These are phyloP conservation scores for Eucidaris tribuloides DNA, from an alignment of 35 echinoderm and acorn worm genomes.

Conservation along the genomic window DNA sequence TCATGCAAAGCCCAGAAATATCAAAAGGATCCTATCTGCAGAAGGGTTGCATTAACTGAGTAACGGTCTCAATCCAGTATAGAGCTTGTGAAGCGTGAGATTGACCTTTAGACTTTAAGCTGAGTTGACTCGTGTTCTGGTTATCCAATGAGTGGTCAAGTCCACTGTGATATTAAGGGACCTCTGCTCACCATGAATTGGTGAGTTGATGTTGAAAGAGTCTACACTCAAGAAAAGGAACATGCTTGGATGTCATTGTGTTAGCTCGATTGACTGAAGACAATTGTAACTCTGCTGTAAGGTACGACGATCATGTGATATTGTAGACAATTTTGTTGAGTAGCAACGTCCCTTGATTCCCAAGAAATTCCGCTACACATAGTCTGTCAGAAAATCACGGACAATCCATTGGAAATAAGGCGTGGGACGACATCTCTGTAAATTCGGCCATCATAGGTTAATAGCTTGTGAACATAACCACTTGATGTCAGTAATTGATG, in stretches of 20 bases:
- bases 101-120: background rate
- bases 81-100: background rate
- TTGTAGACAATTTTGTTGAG: constrained; percentile 41
- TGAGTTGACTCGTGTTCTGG: background rate
- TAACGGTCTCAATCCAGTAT: background rate
- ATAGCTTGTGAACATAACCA: constrained; percentile 52
- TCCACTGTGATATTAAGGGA: background rate
- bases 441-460: constrained; percentile 59
- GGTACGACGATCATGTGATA: constrained; percentile 49
- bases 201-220: background rate
- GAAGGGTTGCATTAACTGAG: background rate
- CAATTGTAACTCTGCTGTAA: constrained; percentile 10
- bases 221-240: background rate
- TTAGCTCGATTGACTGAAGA: background rate
- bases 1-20: background rate
- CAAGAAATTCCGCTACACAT: constrained; percentile 14
- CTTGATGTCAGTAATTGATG: constrained; percentile 43
- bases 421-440: constrained; percentile 22
- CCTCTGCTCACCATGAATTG: background rate
- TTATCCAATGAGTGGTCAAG: background rate
- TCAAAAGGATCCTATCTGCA: background rate
- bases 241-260: background rate
- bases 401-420: constrained; percentile 29
- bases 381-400: constrained; percentile 48
- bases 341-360: constrained; percentile 29